Conservation (phyloP, 2,113 vertebrate species). For the Ptyas mucosa region DNA sequence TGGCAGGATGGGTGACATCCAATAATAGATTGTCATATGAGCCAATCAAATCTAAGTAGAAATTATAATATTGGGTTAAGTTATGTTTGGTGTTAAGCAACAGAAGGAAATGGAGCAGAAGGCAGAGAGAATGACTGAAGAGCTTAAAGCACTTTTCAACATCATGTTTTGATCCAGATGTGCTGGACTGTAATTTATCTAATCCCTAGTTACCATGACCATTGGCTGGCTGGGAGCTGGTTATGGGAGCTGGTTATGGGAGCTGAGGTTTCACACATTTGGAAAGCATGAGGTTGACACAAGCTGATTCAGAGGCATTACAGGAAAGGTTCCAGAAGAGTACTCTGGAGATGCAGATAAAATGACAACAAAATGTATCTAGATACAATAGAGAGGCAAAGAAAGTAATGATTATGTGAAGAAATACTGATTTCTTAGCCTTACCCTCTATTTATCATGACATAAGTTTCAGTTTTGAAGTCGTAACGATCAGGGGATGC, state of each 20-base stretch:
- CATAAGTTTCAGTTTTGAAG: slow-evolving; percentile 9
- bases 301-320: neutral
- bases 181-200: neutral
- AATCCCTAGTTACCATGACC: neutral
- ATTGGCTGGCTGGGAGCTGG: neutral
- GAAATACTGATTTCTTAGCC: neutral
- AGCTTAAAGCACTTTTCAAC: neutral
- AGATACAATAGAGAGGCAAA: neutral
- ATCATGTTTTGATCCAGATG: neutral
- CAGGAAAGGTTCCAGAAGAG: neutral
- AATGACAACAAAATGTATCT: neutral
- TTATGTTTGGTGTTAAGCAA: neutral
- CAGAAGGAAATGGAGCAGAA: neutral
- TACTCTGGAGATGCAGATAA: neutral
- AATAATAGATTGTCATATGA: neutral
- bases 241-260: neutral
- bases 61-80: neutral
- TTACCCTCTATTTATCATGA: slow-evolving; percentile 43
- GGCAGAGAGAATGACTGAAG: no score
- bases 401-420: neutral
- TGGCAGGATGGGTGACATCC: neutral
- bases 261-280: neutral
- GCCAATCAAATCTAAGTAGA: neutral
- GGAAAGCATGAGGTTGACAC: neutral
- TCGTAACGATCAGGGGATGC: slow-evolving; percentile 18